Evolutionary conservation across 37 sponge, comb jelly and placozoan species (phyloP), one percentile per base, ranked within the genome.

Genomic region (Aplysina aerophoba): DNA sequence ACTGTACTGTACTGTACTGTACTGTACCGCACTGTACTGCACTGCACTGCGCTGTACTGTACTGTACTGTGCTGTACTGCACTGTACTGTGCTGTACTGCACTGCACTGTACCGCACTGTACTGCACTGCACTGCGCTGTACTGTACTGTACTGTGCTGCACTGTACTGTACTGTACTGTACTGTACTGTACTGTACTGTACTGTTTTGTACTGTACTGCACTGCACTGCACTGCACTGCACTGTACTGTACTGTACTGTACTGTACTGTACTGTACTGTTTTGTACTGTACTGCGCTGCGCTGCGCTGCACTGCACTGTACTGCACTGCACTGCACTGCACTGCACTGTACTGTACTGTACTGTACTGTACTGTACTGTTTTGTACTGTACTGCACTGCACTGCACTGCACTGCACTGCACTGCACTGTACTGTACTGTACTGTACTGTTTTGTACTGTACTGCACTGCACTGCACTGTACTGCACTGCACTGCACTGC

Each of bases 401-500:
- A 31, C 73, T 72, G 36, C 73, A 72, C 73, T 72, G 15, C 73
- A 72, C 73, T 72, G 15, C 73, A 72, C 73, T 72, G 36, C 73
- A 72, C 73, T 72, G 15, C 73, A 72, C 73, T 72, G 22, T 34
- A 72, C 73, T 72, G 4, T 34, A 72, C 73, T 72, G 22, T 34
- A 72, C 73, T 72, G 22, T 34, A 72, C 73, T 72, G 4, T 34
- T 33, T 34, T 72, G 15, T 34, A 72, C 73, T 72, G 22, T 31
- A 68, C 71, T 68, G 25, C 71, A 68, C 64, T 68, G 27, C 73
- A 72, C 73, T 72, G 4, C 73, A 35, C 73, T 72, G 4, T 34
- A 72, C 73, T 72, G 36, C 73, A 72, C 68, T 72, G 36, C 73
- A 72, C 73, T 72, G 36, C 73, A 72, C 73, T 72, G 36, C 73